These are phyloP conservation scores for Xiphophorus maculatus DNA, from an alignment of 2,113 vertebrate genomes.

Conservation along the genomic window DNA sequence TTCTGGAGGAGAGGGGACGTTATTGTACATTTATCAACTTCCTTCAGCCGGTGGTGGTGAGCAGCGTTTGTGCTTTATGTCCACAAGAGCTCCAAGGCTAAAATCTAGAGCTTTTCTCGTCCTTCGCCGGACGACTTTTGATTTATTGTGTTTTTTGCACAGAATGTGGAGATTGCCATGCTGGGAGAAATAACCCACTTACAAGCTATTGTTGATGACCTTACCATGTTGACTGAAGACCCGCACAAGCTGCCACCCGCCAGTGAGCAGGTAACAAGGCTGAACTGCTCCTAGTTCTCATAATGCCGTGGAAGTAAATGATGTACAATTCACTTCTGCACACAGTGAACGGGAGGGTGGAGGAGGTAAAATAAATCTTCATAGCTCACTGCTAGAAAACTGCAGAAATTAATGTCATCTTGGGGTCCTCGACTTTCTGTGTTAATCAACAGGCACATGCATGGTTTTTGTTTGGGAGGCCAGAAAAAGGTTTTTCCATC, in stretches of 20 bases:
- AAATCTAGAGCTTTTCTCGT: neutral
- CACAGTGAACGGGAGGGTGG: neutral
- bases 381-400: neutral
- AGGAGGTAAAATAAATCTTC: neutral
- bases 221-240: conserved; percentile 89
- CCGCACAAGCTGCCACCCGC: conserved; percentile 95
- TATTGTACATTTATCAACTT: conserved; percentile 95
- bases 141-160: conserved; percentile 6
- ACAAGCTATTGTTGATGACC: conserved; percentile 97
- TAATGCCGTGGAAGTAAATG: neutral
- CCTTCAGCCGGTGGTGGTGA: conserved; percentile 95
- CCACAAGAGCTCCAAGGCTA: too few species aligned
- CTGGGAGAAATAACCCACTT: conserved; percentile 96
- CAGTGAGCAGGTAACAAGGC: conserved; percentile 90
- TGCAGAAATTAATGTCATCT: neutral
- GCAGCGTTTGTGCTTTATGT: conserved; percentile 29
- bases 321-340: neutral
- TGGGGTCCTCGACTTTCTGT: neutral
- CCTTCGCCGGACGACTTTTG: neutral
- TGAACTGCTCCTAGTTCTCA: neutral
- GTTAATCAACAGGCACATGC: neutral
- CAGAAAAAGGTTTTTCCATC: neutral
- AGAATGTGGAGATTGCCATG: conserved; percentile 97
- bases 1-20: conserved; percentile 92
- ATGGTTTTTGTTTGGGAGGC: neutral